Base-by-base conservation (phyloP, 2,888 invertebrate genomes). In the Drosophila borealis region DNA sequence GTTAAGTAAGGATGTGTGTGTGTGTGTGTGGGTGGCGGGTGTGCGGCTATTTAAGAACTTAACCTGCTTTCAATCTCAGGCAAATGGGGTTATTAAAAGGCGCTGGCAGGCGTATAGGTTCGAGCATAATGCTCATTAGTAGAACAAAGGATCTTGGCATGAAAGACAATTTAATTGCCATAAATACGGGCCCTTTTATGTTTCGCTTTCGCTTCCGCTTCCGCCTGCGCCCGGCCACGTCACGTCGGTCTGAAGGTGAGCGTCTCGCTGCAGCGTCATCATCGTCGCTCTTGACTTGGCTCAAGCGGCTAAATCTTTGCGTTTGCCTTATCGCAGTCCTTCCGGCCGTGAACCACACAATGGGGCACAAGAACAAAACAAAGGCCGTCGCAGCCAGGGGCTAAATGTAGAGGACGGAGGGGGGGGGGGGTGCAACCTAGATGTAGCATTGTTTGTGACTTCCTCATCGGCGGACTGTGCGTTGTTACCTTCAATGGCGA, bases 161-260 rank as follows among this genome's bases (percentile, higher is more conserved):
- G 57, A 79, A 79, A 79, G 77, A 77, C 80, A 70, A 70, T 74
- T 74, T 81, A 87, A 87, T 83, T 87, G 87, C 79, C 73, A 78
- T 81, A 78, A 86, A 74, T 80, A 68, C 70, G 55, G 67, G 44
- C 46, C 48, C 59, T 60, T 55, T 66, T 41, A 61, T 59, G 69
- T 56, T 39, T 62, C 69, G 46, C 60, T 61, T 60, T 41, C 59
- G 34, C 14, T 33, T 10, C 34, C 19, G 33, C 19, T 19, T 54
- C 33, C 42, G 33, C 36, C 36, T n/a, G 13, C 39, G 39, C 25
- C 50, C 41, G 14, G 8, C 49, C 37, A 36, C 48, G 13, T 19
- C 36, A 21, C 17, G 8, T 33, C 19, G 34, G 14, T 17, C 46
- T 67, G 50, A 68, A 68, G 68, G 74, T 75, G 60, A 64, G 42